phyloP scores from a whole-genome alignment of 1,140 invertebrate species.

The Stegodyphus mimosarum region DNA sequence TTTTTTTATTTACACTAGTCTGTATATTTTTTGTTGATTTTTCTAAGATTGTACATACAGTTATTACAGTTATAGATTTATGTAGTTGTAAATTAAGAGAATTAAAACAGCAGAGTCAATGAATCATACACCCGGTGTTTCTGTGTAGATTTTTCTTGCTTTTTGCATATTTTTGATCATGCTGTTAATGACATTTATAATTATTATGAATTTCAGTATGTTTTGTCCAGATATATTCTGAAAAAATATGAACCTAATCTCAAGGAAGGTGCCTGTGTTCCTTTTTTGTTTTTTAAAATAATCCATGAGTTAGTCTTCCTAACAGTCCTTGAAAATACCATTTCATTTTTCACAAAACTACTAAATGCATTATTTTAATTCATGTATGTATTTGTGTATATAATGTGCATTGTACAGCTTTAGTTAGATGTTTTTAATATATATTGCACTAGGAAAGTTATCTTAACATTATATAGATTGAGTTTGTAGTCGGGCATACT shows the following conservation, averaged over 20 bases:
- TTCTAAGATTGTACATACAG: slow-evolving; percentile 56
- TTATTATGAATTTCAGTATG: no score
- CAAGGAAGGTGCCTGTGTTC: no score
- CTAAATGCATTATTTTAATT: slow-evolving; percentile 55
- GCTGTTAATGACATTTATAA: no score
- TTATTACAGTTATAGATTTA: slow-evolving; percentile 58
- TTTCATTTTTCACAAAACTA: not conserved
- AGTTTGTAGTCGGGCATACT: slow-evolving; percentile 54
- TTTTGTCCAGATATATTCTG: no score
- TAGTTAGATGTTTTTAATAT: slow-evolving; percentile 59
- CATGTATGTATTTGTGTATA: slow-evolving; percentile 61
- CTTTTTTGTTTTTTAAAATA: no score
- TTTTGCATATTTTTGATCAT: no score
- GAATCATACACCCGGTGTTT: slow-evolving; percentile 46
- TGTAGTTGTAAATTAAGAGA: slow-evolving; percentile 44
- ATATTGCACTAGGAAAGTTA: slow-evolving; percentile 59
- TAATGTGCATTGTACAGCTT: slow-evolving; percentile 61
- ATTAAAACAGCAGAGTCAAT: slow-evolving; percentile 2
- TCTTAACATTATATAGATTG: slow-evolving; percentile 53
- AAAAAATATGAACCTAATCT: no score
- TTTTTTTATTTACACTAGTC: slow-evolving; percentile 51
- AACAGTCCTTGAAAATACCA: not conserved
- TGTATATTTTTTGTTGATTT: slow-evolving; percentile 60
- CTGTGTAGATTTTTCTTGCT: no score
- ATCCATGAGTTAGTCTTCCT: not conserved